These are phyloP conservation scores for Trachythela sp. DNA, from an alignment of 64 coral and sea anemone species.

Conservation along the genomic window DNA sequence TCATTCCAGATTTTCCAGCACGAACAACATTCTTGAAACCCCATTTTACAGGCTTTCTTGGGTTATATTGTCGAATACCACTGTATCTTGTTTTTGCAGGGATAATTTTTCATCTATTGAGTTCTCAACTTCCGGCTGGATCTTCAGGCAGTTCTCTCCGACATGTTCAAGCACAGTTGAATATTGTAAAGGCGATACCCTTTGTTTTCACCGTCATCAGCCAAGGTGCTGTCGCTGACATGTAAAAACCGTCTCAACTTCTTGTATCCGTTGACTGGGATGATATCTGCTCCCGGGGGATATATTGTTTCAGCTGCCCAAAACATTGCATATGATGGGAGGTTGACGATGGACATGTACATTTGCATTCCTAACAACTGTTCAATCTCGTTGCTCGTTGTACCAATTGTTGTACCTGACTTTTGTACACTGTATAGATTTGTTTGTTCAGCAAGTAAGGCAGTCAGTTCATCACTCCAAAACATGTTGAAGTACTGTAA, in stretches of 20 bases:
- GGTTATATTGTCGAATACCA: background rate
- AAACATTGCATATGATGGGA: background rate
- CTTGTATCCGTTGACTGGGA: background rate
- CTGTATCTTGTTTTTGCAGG: background rate
- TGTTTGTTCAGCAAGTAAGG: too few species aligned
- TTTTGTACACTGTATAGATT: too few species aligned
- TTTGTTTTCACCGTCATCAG: background rate
- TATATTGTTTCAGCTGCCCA: background rate
- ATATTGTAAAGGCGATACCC: background rate
- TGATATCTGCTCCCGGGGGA: background rate
- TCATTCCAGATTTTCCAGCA: too few species aligned
- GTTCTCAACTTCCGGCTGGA: background rate
- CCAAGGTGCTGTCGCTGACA: background rate
- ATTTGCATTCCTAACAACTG: background rate
- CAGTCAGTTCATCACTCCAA: too few species aligned
- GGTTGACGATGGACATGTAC: background rate
- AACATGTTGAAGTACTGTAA: too few species aligned
- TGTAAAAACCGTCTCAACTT: background rate
- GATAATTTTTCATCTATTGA: slow-evolving; percentile 3
- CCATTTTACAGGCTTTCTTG: background rate
- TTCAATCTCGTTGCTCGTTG: background rate
- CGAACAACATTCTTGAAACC: background rate
- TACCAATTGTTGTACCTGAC: background rate
- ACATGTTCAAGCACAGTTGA: background rate
- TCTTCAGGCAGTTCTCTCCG: background rate